Evolutionary conservation across 1,140 invertebrate species (phyloP).

Genomic region (Ephestia elutella): DNA sequence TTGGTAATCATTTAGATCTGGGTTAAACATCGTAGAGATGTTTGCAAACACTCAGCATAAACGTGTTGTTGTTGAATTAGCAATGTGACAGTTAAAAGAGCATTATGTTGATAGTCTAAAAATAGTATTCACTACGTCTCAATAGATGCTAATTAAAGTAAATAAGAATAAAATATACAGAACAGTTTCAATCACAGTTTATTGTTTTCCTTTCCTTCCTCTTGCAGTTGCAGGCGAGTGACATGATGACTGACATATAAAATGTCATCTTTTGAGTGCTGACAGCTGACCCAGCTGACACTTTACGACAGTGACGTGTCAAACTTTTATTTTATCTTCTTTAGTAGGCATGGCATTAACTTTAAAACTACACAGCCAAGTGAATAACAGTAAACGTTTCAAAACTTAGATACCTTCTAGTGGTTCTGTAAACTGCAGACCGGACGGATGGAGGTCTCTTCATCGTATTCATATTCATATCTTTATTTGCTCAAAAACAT

Average conservation of each 20-base stretch:
- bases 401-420: no score
- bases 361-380: no score
- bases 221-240: no score
- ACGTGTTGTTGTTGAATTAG: neutral
- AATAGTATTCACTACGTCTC: constrained; percentile 24
- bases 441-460: no score
- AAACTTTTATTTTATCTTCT: no score
- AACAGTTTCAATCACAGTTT: neutral
- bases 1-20: constrained; percentile 73
- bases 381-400: no score
- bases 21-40: constrained; percentile 51
- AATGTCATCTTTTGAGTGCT: neutral
- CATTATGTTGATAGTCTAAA: constrained; percentile 26
- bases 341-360: no score
- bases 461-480: no score
- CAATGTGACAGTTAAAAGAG: constrained; percentile 4
- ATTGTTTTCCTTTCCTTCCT: neutral
- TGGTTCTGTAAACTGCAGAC: no score
- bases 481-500: no score
- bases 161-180: constrained; percentile 32
- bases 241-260: neutral
- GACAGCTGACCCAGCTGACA: neutral
- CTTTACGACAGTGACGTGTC: neutral
- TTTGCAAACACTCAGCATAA: neutral
- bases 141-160: constrained; percentile 17